phyloP scores from a whole-genome alignment of 2,113 vertebrate genomes.

The Caranx melampygus region DNA sequence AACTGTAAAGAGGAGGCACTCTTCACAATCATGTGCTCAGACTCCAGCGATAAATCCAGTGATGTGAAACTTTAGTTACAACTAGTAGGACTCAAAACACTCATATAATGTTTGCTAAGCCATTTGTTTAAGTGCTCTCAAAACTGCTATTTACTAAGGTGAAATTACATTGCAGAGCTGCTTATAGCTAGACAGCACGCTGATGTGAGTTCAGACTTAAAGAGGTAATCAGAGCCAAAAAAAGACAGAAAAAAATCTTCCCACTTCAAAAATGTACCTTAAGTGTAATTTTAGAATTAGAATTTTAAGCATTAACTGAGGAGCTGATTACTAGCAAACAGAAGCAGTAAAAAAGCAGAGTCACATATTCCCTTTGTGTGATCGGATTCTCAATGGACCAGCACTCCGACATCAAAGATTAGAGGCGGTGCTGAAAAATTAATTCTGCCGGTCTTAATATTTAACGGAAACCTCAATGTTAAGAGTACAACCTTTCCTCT shows the following conservation, averaged over 20 bases:
- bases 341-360: background rate
- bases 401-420: conserved; percentile 56
- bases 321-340: conserved; percentile 12
- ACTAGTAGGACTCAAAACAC: conserved; percentile 23
- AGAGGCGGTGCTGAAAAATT: conserved; percentile 64
- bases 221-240: background rate
- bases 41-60: conserved; percentile 18
- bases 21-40: conserved; percentile 25
- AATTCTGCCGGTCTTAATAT: conserved; percentile 73
- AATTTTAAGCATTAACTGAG: conserved; percentile 19
- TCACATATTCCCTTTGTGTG: conserved; percentile 29
- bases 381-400: conserved; percentile 27
- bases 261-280: background rate
- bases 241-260: background rate
- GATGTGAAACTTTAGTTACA: conserved; percentile 6
- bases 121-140: background rate
- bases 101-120: conserved; percentile 36
- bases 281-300: background rate
- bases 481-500: conserved; percentile 48
- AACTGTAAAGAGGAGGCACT: background rate
- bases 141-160: conserved; percentile 35
- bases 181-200: background rate
- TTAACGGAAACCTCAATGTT: conserved; percentile 63
- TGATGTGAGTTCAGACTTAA: background rate
- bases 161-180: conserved; percentile 20